phyloP scores from a whole-genome alignment of 2,888 invertebrate genomes.

The Chaetogeoica ovagalla region DNA sequence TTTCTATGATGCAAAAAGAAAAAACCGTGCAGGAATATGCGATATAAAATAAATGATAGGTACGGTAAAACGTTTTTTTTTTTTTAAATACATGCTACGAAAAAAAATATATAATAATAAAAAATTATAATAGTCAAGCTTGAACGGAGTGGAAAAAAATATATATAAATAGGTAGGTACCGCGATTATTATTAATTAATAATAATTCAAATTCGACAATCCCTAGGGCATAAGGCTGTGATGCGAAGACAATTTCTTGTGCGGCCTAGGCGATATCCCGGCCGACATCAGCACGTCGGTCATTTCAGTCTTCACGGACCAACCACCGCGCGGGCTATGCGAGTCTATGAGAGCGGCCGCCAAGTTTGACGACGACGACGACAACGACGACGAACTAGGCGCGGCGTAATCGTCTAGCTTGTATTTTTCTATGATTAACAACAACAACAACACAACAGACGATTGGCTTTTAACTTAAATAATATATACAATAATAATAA shows the following conservation, averaged over 20 bases:
- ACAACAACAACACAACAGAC: background rate
- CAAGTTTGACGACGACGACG: slow-evolving; percentile 63
- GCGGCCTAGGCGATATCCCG: slow-evolving; percentile 70
- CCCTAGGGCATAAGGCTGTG: slow-evolving; percentile 15
- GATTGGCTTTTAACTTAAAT: too few species aligned
- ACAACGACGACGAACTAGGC: slow-evolving; percentile 53
- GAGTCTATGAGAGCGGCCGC: slow-evolving; percentile 66
- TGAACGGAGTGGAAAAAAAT: background rate
- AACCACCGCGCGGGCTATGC: slow-evolving; percentile 55
- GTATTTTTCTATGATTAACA: slow-evolving; percentile 28
- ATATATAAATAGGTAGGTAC: background rate
- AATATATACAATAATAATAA: too few species aligned
- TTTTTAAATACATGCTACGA: background rate
- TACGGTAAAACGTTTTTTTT: too few species aligned
- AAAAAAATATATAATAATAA: background rate
- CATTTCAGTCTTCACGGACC: slow-evolving; percentile 60
- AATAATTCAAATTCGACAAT: slow-evolving; percentile 1
- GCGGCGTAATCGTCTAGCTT: slow-evolving; percentile 29
- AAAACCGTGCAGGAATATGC: background rate
- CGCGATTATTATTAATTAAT: slow-evolving; percentile 4
- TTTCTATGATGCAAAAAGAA: too few species aligned
- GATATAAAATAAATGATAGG: background rate
- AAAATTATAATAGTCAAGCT: background rate
- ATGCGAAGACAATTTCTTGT: slow-evolving; percentile 68
- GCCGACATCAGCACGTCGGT: slow-evolving; percentile 58